Evolutionary conservation across 1,140 invertebrate genomes (phyloP), one percentile per base, ranked within the genome.

Genomic region (Tetranychus urticae): DNA sequence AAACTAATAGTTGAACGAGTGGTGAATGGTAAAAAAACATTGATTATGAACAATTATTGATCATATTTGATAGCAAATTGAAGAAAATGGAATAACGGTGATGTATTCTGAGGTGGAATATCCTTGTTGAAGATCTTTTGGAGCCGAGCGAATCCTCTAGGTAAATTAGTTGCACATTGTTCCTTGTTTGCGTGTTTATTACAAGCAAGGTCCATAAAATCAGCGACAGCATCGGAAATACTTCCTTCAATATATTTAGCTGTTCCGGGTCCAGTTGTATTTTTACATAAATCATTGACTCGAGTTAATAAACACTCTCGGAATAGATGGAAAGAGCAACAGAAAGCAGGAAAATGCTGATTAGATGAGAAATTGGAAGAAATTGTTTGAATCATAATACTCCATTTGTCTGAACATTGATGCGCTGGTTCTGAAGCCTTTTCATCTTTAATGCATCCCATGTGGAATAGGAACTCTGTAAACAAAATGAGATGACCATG

Each of bases 321-420:
- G 12, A 59, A 47, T 13, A 59, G 8, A 31, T 59, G 58, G n/a
- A 59, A 59, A 48, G 58, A 45, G 39, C 58, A 59, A 34, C 58
- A 59, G 7, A 45, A 46, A 1, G 31, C 37, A 6, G 58, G 58
- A 46, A 59, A 31, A 13, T 59, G 58, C 23, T 31, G n/a, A 34
- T 45, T 36, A 1, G 37, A 6, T 48, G 23, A 33, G 13, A 33
- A n/a, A 13, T 45, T 46, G 2, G n/a, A 23, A 4, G 12, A 14
- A 14, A 59, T 59, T 6, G 33, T 33, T n/a, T 59, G 45, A 1
- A 59, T 59, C 37, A 46, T 59, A 3, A 46, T 35, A 1, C 37
- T 46, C 58, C 58, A 59, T 23, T 59, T 59, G 13, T 59, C 58
- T 5, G 7, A 31, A 48, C 39, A 46, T 47, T 46, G 39, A 37